Percentiles rank a stretch among this genome's conserved stretches.
Evolutionary conservation across 2,797 vertebrate genomes (phyloP).

Genomic region (Microcaecilia unicolor): DNA sequence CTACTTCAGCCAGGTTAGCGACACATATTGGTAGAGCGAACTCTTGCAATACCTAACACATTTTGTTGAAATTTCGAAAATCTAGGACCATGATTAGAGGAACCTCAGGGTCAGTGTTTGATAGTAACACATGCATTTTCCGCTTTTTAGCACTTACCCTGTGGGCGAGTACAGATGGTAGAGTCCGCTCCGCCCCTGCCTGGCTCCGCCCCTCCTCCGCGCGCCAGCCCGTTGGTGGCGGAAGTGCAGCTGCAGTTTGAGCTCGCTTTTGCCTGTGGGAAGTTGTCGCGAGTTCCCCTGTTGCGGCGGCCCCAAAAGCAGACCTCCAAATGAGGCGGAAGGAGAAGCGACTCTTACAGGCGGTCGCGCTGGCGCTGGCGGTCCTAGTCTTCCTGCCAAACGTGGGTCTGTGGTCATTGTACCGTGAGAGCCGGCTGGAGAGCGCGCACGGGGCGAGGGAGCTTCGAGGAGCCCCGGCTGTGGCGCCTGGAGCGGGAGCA

Average conservation of each 20-base stretch:
- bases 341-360: constrained; percentile 84
- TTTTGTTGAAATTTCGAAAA: too few relatives aligned
- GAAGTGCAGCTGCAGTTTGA: too few relatives aligned
- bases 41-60: too few relatives aligned
- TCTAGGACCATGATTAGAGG: too few relatives aligned
- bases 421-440: constrained; percentile 76
- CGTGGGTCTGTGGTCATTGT: constrained; percentile 85
- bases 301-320: constrained; percentile 23
- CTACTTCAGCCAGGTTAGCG: too few relatives aligned
- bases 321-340: constrained; percentile 74
- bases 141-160: too few relatives aligned
- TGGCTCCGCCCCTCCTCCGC: constrained; percentile 7
- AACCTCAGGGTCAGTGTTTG: too few relatives aligned
- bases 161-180: not conserved
- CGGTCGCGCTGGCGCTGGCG: constrained; percentile 71
- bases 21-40: too few relatives aligned
- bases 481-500: too few relatives aligned
- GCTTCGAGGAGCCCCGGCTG: constrained; percentile 20
- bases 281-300: not conserved
- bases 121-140: too few relatives aligned
- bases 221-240: not conserved
- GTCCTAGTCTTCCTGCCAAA: constrained; percentile 83
- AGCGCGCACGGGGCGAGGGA: constrained; percentile 50
- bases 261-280: too few relatives aligned
- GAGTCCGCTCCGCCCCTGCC: not conserved